A percentile compares a stretch with the other conserved stretches of the same genome.
Conservation (phyloP, 1,140 invertebrate genomes). For the Spodoptera litura region DNA sequence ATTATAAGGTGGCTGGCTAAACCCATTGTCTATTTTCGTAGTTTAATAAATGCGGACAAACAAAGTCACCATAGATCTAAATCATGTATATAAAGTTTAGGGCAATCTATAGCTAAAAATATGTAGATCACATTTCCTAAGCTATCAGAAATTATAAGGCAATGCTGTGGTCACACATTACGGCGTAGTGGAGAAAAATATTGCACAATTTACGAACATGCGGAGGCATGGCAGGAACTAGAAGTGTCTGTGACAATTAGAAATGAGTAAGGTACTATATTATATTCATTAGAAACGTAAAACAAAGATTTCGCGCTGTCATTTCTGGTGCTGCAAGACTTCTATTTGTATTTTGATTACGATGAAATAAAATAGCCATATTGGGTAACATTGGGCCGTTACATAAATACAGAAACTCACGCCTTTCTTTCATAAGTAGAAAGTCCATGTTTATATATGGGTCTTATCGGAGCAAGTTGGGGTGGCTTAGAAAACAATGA, state of each 20-base stretch:
- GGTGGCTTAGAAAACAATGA: no score
- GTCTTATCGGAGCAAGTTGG: no score
- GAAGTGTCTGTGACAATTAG: not conserved
- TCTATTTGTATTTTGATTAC: no score
- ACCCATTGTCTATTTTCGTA: no score
- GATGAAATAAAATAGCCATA: no score
- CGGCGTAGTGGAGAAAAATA: conserved; percentile 8
- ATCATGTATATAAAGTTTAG: conserved; percentile 2
- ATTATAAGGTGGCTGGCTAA: not conserved
- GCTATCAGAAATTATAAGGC: conserved; percentile 32
- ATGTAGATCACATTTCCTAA: conserved; percentile 40
- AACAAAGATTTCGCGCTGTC: no score
- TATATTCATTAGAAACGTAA: not conserved
- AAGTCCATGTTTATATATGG: no score
- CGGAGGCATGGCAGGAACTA: conserved; percentile 1
- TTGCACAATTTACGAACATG: conserved; percentile 27
- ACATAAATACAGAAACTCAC: no score
- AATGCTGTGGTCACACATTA: conserved; percentile 1
- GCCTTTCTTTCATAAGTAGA: no score
- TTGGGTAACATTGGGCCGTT: no score
- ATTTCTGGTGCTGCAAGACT: no score
- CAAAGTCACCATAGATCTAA: conserved; percentile 25
- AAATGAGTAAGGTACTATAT: not conserved
- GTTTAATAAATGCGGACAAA: no score
- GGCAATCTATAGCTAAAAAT: conserved; percentile 26